Evolutionary conservation across 2,113 vertebrate genomes (phyloP).

Genomic region (Mustela nigripes): DNA sequence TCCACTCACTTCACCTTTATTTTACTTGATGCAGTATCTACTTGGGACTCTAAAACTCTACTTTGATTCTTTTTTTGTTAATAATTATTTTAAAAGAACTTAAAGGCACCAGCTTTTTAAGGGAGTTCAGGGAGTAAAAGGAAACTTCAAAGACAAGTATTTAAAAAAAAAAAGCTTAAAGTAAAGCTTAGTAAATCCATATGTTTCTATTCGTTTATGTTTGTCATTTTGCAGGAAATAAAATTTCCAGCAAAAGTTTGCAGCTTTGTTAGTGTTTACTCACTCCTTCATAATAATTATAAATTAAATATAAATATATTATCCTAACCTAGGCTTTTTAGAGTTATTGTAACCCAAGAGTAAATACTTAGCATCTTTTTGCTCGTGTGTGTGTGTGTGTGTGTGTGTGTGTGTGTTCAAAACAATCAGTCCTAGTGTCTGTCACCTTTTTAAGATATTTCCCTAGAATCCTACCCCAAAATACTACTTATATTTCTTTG

Average conservation of each 20-base stretch:
- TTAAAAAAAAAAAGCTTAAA: neutral
- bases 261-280: neutral
- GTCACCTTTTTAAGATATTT: neutral
- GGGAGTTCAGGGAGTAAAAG: neutral
- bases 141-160: neutral
- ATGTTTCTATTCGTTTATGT: conserved; percentile 37
- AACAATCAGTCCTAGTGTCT: neutral
- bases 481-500: neutral
- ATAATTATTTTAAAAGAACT: conserved; percentile 49
- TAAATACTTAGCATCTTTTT: conserved; percentile 41
- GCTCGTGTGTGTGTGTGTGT: neutral
- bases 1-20: conserved; percentile 26
- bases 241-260: conserved; percentile 1
- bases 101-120: neutral
- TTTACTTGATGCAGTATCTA: neutral
- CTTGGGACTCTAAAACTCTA: neutral
- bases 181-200: conserved; percentile 25
- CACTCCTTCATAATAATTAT: neutral
- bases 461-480: neutral
- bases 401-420: neutral
- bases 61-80: neutral
- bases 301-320: conserved; percentile 16
- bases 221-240: conserved; percentile 11
- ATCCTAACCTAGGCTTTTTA: neutral
- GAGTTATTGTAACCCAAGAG: neutral